Percentiles rank a stretch among this genome's conserved stretches.
phyloP scores from a whole-genome alignment of 2,797 vertebrate genomes.

The Melanotaenia nigrans region DNA sequence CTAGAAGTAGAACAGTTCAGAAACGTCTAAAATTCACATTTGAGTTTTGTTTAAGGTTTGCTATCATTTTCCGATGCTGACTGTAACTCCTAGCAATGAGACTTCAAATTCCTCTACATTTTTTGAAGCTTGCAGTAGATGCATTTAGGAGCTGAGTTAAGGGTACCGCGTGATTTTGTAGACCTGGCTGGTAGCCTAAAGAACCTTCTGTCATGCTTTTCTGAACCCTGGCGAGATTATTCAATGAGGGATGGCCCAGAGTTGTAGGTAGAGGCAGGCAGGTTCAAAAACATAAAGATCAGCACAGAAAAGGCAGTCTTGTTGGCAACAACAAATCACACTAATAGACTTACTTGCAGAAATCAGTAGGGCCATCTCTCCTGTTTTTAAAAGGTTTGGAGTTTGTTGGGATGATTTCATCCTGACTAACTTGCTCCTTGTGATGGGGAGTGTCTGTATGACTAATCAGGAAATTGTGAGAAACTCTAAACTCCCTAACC shows the following conservation, averaged over 20 bases:
- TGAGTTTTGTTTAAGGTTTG: conserved; percentile 1
- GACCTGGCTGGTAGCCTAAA: conserved; percentile 43
- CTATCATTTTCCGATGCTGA: conserved; percentile 17
- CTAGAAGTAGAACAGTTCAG: neutral
- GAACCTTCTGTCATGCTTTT: conserved; percentile 45
- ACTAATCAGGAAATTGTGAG: conserved; percentile 41
- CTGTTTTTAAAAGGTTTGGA: conserved; percentile 43
- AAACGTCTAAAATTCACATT: neutral
- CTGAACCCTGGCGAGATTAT: conserved; percentile 39
- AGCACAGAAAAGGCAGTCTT: conserved; percentile 22
- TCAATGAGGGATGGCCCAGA: conserved; percentile 54
- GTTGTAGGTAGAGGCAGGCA: conserved; percentile 40
- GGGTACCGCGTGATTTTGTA: conserved; percentile 36
- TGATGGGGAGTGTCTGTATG: conserved; percentile 34
- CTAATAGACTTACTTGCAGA: conserved; percentile 36
- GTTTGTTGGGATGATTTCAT: conserved; percentile 48
- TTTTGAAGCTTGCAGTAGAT: conserved; percentile 30
- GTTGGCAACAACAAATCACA: conserved; percentile 40
- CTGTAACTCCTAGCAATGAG: neutral
- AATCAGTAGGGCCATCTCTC: conserved; percentile 20
- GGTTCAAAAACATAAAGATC: conserved; percentile 52
- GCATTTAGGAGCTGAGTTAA: conserved; percentile 46
- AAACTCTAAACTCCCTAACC: conserved; percentile 22
- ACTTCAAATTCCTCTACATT: conserved; percentile 21
- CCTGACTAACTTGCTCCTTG: conserved; percentile 18